Evolutionary conservation across 2,113 vertebrate species (phyloP).

Genomic region (Thryonomys swinderianus): DNA sequence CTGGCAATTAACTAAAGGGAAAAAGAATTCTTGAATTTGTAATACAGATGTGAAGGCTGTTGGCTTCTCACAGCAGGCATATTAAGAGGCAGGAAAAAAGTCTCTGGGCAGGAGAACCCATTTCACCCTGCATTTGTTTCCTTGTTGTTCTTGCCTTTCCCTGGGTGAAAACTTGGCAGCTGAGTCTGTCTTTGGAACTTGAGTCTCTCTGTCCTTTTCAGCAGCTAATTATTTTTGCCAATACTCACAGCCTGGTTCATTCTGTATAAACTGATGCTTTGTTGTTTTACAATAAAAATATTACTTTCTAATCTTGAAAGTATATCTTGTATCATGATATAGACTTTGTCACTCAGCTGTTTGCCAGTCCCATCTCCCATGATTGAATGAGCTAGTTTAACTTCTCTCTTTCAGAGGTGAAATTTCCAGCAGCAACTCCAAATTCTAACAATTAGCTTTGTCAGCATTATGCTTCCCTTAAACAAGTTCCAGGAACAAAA

Average conservation of each 20-base stretch:
- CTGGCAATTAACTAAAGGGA: conserved; percentile 6
- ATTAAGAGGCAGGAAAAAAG: not conserved
- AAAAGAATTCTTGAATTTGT: conserved; percentile 35
- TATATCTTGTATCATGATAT: not conserved
- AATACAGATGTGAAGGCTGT: not conserved
- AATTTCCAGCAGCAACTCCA: not conserved
- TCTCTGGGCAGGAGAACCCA: not conserved
- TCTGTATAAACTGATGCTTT: not conserved
- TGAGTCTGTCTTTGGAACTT: not conserved
- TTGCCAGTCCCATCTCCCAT: not conserved
- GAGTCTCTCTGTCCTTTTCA: not conserved
- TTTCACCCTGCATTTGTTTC: not conserved
- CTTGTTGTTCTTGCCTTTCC: not conserved
- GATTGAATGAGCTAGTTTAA: not conserved
- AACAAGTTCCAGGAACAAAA: not conserved
- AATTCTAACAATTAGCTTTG: not conserved
- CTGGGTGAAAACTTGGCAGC: not conserved
- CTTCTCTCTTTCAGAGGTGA: not conserved
- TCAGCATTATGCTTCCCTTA: not conserved
- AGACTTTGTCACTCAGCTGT: not conserved
- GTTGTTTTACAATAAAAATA: conserved; percentile 51
- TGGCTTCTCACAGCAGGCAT: not conserved
- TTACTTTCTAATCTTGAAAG: conserved; percentile 51
- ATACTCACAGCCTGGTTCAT: not conserved
- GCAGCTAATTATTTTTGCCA: not conserved